Conservation (phyloP, 2,888 invertebrate genomes). For the Barypeithes pellucidus region DNA sequence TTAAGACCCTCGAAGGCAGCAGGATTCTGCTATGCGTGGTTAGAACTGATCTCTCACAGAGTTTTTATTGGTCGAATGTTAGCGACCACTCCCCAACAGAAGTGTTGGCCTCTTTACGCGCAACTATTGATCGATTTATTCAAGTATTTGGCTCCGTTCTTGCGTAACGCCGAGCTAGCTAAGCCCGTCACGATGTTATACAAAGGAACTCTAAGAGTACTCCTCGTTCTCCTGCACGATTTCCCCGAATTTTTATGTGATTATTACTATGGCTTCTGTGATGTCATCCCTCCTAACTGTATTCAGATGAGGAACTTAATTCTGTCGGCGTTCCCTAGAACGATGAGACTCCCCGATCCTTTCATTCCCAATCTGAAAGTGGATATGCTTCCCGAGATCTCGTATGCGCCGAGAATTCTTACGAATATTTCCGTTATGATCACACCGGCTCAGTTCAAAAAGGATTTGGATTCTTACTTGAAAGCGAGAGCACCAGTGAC, state of each 20-base stretch:
- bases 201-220: constrained; percentile 91
- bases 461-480: constrained; percentile 96
- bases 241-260: constrained; percentile 99
- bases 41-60: constrained; percentile 97
- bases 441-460: constrained; percentile 91
- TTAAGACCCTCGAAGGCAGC: constrained; percentile 94
- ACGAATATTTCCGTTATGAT: constrained; percentile 91
- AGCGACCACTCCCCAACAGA: constrained; percentile 92
- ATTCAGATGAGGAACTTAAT: constrained; percentile 99
- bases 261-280: constrained; percentile 99
- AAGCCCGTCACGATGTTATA: constrained; percentile 95
- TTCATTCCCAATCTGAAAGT: constrained; percentile 98
- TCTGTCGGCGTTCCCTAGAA: constrained; percentile 96
- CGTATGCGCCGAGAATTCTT: constrained; percentile 89
- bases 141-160: constrained; percentile 92
- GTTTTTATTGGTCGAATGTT: constrained; percentile 95
- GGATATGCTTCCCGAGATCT: constrained; percentile 91
- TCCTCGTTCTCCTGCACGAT: constrained; percentile 96
- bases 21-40: constrained; percentile 98
- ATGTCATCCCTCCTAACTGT: constrained; percentile 99
- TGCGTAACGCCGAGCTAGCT: constrained; percentile 96
- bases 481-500: constrained; percentile 96
- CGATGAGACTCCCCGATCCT: constrained; percentile 98
- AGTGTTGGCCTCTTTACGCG: constrained; percentile 98
- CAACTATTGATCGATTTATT: constrained; percentile 96